These are phyloP conservation scores for Myrmophylax atrothorax DNA, from an alignment of 2,113 vertebrate genomes.

Conservation along the genomic window DNA sequence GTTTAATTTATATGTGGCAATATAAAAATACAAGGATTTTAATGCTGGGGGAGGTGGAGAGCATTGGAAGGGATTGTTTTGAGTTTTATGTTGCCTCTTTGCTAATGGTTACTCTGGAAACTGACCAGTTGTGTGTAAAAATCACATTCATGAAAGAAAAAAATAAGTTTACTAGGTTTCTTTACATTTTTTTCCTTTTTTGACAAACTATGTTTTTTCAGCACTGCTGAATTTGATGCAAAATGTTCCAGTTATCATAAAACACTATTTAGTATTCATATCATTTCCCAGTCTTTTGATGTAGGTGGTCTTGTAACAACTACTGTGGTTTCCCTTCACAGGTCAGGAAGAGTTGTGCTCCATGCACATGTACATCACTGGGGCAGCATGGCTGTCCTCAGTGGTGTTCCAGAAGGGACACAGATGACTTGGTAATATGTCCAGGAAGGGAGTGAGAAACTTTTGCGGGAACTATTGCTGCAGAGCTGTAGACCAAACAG, in stretches of 20 bases:
- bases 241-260: background rate
- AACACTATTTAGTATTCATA: background rate
- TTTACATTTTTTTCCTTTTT: background rate
- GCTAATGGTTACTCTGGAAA: background rate
- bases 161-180: background rate
- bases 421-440: background rate
- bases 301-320: background rate
- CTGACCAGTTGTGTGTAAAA: background rate
- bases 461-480: rapidly evolving
- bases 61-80: background rate
- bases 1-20: background rate
- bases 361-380: rapidly evolving
- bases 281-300: background rate
- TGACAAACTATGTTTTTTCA: background rate
- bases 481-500: background rate
- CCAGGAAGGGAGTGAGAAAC: background rate
- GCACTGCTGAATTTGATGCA: background rate
- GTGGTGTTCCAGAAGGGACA: background rate
- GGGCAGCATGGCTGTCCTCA: background rate
- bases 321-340: rapidly evolving
- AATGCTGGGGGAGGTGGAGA: background rate
- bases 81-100: background rate
- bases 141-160: background rate
- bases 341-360: background rate
- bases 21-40: background rate